These are phyloP conservation scores for Rhagonycha fulva DNA, from an alignment of 2,888 invertebrate genomes.

Conservation along the genomic window DNA sequence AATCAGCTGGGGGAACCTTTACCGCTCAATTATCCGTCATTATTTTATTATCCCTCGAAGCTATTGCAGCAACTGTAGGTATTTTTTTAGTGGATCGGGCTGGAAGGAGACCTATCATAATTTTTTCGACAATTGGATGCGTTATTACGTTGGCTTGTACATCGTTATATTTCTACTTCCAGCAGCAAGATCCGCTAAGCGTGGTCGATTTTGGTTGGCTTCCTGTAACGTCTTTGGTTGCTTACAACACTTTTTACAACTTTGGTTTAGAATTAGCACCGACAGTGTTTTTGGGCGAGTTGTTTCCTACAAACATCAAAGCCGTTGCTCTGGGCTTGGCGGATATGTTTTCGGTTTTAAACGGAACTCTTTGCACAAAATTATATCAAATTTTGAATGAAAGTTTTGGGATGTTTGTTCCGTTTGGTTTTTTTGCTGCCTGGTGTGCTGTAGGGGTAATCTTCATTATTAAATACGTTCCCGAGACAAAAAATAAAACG, in stretches of 20 bases:
- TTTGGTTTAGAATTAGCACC: slow-evolving; percentile 59
- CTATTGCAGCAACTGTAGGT: slow-evolving; percentile 61
- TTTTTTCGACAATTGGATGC: slow-evolving; percentile 59
- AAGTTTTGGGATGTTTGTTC: slow-evolving; percentile 63
- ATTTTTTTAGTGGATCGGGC: slow-evolving; percentile 65
- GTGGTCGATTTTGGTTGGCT: slow-evolving; percentile 54
- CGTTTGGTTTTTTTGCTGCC: slow-evolving; percentile 66
- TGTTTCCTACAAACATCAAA: slow-evolving; percentile 61
- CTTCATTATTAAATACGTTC: slow-evolving; percentile 63
- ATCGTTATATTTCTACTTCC: slow-evolving; percentile 55
- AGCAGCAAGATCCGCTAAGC: slow-evolving; percentile 46
- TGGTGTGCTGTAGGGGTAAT: slow-evolving; percentile 64
- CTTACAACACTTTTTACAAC: slow-evolving; percentile 58
- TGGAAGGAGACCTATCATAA: slow-evolving; percentile 66
- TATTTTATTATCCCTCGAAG: slow-evolving; percentile 63
- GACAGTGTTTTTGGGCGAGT: slow-evolving; percentile 58
- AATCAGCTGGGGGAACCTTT: slow-evolving; percentile 54
- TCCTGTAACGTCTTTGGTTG: slow-evolving; percentile 56
- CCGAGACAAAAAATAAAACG: slow-evolving; percentile 73
- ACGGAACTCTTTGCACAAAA: slow-evolving; percentile 57
- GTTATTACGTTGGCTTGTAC: slow-evolving; percentile 52
- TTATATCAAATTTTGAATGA: slow-evolving; percentile 60
- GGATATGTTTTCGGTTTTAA: slow-evolving; percentile 57
- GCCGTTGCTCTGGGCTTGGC: slow-evolving; percentile 61
- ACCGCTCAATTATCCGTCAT: slow-evolving; percentile 62